Evolutionary conservation across 2,888 invertebrate species (phyloP), one percentile per base, ranked within the genome.

Genomic region (Macropis europaea): DNA sequence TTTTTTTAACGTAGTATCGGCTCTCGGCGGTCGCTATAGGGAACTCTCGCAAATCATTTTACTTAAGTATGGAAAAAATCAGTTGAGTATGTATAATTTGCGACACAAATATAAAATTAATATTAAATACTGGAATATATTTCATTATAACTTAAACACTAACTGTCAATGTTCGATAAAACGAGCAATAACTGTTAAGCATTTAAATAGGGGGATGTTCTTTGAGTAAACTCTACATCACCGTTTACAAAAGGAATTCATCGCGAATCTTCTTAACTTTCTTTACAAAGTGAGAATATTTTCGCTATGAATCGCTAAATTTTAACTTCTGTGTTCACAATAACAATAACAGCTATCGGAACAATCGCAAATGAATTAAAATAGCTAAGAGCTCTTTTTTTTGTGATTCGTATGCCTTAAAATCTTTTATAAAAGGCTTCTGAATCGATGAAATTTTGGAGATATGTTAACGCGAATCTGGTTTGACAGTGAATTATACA

Each of bases 61-160:
- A 15, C 42, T 59, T 50, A 52, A 52, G 60, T 43, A 67, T 30
- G 45, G 45, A 36, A 53, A 73, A 64, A 59, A 50, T 59, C 28
- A 64, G 52, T 70, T 61, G 36, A 71, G 45, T 75, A 67, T 57
- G 57, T 78, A 69, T 74, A 59, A 75, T 70, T 74, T 71, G 71
- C 79, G 76, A 76, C 63, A 79, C 79, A 61, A 79, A 76, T 77
- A 79, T 77, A 77, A 79, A 77, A 77, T 76, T 79, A 79, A 76
- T 69, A 77, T 77, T 79, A 79, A 79, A 76, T 77, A 77, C 61
- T 77, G 77, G 79, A 77, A 79, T 79, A 79, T 72, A 68, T 66
- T 50, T 66, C 59, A 67, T 61, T 74, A 67, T 79, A 73, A 78
- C 77, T 76, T 78, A 78, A 76, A 61, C 45, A 64, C 80, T 78